Conservation (phyloP, 2,113 vertebrate genomes). For the Riparia riparia region DNA sequence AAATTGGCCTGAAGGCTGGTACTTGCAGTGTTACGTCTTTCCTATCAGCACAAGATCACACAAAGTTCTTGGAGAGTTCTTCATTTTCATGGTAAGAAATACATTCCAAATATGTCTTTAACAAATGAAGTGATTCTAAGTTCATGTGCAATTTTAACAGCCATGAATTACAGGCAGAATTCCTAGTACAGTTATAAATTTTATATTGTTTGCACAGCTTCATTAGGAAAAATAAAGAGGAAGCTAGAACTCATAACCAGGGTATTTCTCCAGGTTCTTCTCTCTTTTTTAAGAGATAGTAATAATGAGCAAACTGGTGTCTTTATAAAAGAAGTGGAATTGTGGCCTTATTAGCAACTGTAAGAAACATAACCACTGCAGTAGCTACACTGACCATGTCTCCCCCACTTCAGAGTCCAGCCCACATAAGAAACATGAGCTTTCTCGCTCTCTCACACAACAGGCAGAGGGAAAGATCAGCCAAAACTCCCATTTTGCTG, state of each 20-base stretch:
- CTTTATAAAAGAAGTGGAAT: background rate
- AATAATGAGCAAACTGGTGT: background rate
- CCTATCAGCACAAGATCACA: background rate
- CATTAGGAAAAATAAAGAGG: background rate
- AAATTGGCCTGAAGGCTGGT: background rate
- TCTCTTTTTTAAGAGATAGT: background rate
- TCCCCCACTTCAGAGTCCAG: background rate
- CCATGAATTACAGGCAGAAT: background rate
- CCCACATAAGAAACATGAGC: fast-evolving
- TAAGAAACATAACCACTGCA: background rate
- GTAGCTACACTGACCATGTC: background rate
- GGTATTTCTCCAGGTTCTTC: background rate
- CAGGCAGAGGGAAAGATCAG: background rate
- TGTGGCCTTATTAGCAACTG: background rate
- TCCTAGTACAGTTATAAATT: background rate
- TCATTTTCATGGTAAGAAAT: background rate
- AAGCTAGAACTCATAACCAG: background rate
- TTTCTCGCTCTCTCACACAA: background rate
- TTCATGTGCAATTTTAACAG: background rate
- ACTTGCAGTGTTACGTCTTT: background rate
- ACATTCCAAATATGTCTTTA: background rate
- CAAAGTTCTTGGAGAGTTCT: background rate
- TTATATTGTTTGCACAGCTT: background rate
- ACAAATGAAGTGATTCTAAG: background rate
- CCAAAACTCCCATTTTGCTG: background rate